Evolutionary conservation across 2,888 invertebrate genomes (phyloP), one percentile per base, ranked within the genome.

Genomic region (Catocala sponsa): DNA sequence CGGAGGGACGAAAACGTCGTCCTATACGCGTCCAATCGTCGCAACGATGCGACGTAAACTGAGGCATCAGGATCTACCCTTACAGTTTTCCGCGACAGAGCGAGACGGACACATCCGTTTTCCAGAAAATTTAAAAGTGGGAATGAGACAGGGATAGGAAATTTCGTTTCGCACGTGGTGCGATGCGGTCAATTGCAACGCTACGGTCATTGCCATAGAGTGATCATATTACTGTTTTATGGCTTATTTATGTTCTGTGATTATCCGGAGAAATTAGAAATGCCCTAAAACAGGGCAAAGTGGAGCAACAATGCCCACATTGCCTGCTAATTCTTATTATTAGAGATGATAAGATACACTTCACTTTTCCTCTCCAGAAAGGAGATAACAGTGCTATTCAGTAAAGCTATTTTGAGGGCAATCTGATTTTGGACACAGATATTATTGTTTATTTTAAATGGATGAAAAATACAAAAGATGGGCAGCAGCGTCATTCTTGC

Each of bases 151-250:
- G 81, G 38, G 54, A 76, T 76, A 85, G 86, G 83, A 84, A 83
- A 76, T 78, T 69, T 53, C 76, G 75, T 87, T 85, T 85, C 84
- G 83, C 92, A 91, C 91, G 92, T 92, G 91, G 89, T 80, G 81
- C 87, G 87, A 86, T 91, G 92, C 92, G 92, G 93, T 92, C 90
- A 90, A 78, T 89, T 91, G 91, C 92, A 91, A 88, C 84, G 86
- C 88, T 88, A 89, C 92, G 93, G 93, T 92, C 92, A 92, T 91
- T 93, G 92, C 91, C 91, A 89, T 87, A 86, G 80, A 81, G 81
- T 85, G 84, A 88, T 88, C 81, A 85, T 81, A 86, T 81, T 84
- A 83, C 82, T 79, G 77, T 77, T 78, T 75, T 68, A 69, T 79
- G 63, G 69, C 72, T 70, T 74, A 78, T 75, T 72, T 68, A 74